Evolutionary conservation across 2,888 invertebrate genomes (phyloP), one percentile per base, ranked within the genome.

Genomic region (Eudasyphora cyanicolor): DNA sequence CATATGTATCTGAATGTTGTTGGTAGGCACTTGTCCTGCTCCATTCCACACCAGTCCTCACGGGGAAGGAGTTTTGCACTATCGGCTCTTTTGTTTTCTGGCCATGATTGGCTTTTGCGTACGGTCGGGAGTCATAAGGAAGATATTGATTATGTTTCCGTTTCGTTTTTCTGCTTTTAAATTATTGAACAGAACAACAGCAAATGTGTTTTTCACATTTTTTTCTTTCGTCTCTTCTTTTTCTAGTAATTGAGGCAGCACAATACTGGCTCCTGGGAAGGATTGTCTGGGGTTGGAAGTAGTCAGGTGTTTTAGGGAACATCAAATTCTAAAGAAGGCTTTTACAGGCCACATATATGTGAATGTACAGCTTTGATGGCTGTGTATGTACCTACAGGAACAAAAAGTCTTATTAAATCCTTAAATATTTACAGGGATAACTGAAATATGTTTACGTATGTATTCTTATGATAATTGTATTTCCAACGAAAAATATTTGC

Each of bases 131-230:
- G 21, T 67, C 35, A 24, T 42, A 60, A 67, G 67, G 54, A 51
- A 27, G 51, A 51, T 54, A 51, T 71, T 71, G 54, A 71, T 71
- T 71, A 71, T 71, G 49, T 51, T 71, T 71, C 67, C 71, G 71
- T 71, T 67, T 38, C 35, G 42, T 67, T 67, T 67, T 42, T 67
- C 67, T 8, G 12, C 24, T 35, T 67, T 42, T 67, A 42, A 67
- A 67, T 67, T 67, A 67, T 67, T 67, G 67, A 67, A 67, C 42
- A 67, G 24, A 64, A 38, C 35, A 64, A 8, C 64, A 21, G 12
- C 24, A 49, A 27, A 14, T 17, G 8, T 45, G 51, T 70, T 51
- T 42, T 67, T 35, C 64, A 42, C 35, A 12, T 38, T 24, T n/a
- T 32, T 19, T 17, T 64, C 19, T n/a, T 7, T 19, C 35, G 32